Evolutionary conservation across 2,113 vertebrate genomes (phyloP).

Genomic region (Channa argus): DNA sequence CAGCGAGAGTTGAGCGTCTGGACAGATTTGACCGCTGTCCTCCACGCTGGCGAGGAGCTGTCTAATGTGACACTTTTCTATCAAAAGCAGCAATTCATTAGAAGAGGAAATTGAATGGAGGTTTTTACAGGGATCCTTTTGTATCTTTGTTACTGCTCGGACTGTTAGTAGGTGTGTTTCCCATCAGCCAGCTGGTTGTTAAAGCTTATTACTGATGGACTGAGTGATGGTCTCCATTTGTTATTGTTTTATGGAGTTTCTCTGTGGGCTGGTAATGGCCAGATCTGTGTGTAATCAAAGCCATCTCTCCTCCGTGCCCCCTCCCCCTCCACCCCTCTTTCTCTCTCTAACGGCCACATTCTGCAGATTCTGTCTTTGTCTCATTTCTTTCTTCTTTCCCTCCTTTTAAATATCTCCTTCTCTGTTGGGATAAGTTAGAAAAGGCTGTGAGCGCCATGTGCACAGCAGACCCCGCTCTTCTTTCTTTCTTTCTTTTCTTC

Average conservation of each 20-base stretch:
- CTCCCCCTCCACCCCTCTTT: not conserved
- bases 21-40: not conserved
- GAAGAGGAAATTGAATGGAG: constrained; percentile 28
- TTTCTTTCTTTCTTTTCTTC: constrained; percentile 1
- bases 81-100: constrained; percentile 41
- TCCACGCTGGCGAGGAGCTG: not conserved
- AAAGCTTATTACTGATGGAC: constrained; percentile 47
- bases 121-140: constrained; percentile 35
- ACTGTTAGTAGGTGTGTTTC: constrained; percentile 45
- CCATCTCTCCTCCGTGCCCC: constrained; percentile 2
- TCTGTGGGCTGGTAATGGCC: constrained; percentile 48
- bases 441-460: constrained; percentile 70
- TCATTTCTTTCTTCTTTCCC: not conserved
- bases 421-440: constrained; percentile 35
- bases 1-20: not conserved
- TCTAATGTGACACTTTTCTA: not conserved
- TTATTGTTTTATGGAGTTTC: constrained; percentile 57
- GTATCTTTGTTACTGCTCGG: constrained; percentile 13
- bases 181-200: constrained; percentile 61
- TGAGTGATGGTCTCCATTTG: constrained; percentile 64
- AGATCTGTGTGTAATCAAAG: constrained; percentile 63
- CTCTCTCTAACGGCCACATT: constrained; percentile 36
- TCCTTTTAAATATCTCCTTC: constrained; percentile 15
- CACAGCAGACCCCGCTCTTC: constrained; percentile 39
- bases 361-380: constrained; percentile 24